These are phyloP conservation scores for Altica lythri DNA, from an alignment of 2,888 invertebrate species.

Conservation along the genomic window DNA sequence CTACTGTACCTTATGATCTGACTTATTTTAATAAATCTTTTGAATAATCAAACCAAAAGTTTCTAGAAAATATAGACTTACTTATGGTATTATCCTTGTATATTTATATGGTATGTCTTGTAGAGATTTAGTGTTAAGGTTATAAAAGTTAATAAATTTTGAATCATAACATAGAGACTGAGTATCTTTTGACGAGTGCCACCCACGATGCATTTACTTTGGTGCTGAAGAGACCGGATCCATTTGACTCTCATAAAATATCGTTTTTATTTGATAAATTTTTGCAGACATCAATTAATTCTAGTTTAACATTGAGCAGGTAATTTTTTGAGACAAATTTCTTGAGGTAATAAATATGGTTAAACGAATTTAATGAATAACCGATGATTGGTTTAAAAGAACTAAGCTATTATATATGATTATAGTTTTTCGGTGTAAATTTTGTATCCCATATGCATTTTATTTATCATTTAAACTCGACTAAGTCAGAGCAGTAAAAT, in stretches of 20 bases:
- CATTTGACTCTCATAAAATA: constrained; percentile 29
- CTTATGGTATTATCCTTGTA: constrained; percentile 17
- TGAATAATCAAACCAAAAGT: not conserved
- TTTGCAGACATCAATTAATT: constrained; percentile 19
- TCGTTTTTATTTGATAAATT: constrained; percentile 20
- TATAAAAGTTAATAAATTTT: constrained; percentile 53
- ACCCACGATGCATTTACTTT: constrained; percentile 39
- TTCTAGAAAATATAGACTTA: not conserved
- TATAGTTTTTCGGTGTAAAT: constrained; percentile 3
- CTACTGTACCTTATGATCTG: not conserved
- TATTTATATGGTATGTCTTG: constrained; percentile 22
- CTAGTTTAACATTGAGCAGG: too few relatives aligned
- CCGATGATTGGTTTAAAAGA: too few relatives aligned
- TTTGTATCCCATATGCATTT: constrained; percentile 10
- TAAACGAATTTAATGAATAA: too few relatives aligned
- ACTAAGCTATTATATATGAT: too few relatives aligned
- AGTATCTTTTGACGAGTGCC: constrained; percentile 32
- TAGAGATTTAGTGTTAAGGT: constrained; percentile 45
- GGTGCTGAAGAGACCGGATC: constrained; percentile 33
- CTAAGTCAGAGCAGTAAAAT: constrained; percentile 28
- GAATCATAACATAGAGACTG: constrained; percentile 32
- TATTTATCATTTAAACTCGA: constrained; percentile 19
- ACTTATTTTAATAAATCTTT: not conserved
- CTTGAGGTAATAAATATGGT: too few relatives aligned
- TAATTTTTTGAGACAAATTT: too few relatives aligned